phyloP scores from a whole-genome alignment of 1,140 invertebrate genomes.

The Scaptomyza montana region DNA sequence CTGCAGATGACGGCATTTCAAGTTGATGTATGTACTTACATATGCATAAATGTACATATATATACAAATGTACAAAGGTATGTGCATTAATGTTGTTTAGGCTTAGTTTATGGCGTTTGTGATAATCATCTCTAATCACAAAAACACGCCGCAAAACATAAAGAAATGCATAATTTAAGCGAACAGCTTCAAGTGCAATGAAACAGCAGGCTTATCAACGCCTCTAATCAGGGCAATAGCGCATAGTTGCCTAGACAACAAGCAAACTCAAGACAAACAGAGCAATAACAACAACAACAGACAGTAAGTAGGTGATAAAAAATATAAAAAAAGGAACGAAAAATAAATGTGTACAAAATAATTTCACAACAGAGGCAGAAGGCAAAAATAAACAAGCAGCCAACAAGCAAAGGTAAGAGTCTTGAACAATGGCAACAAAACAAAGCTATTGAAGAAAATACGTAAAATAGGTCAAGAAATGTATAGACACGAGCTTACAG shows the following conservation, averaged over 20 bases:
- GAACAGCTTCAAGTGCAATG: conserved; percentile 24
- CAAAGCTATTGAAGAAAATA: neutral
- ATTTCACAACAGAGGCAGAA: conserved; percentile 64
- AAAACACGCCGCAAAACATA: conserved; percentile 28
- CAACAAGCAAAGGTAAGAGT: conserved; percentile 52
- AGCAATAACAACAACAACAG: conserved; percentile 31
- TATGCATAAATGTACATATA: neutral
- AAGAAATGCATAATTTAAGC: conserved; percentile 65
- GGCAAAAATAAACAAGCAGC: conserved; percentile 71
- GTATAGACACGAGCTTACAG: too few species aligned
- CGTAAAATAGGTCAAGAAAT: neutral
- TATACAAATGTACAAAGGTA: neutral
- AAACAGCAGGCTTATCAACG: conserved; percentile 58
- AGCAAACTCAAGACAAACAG: conserved; percentile 18
- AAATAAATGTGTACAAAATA: conserved; percentile 78
- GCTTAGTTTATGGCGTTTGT: neutral
- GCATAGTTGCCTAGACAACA: conserved; percentile 47
- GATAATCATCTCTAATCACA: too few species aligned
- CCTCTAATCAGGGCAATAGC: conserved; percentile 69
- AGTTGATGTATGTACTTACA: conserved; percentile 44
- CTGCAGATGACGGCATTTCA: conserved; percentile 69
- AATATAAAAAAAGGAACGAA: conserved; percentile 26
- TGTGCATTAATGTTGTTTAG: conserved; percentile 3
- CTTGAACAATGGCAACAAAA: conserved; percentile 42
- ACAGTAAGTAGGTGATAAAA: conserved; percentile 65